These are phyloP conservation scores for Torymus auratus DNA, from an alignment of 2,888 invertebrate genomes.

Conservation along the genomic window DNA sequence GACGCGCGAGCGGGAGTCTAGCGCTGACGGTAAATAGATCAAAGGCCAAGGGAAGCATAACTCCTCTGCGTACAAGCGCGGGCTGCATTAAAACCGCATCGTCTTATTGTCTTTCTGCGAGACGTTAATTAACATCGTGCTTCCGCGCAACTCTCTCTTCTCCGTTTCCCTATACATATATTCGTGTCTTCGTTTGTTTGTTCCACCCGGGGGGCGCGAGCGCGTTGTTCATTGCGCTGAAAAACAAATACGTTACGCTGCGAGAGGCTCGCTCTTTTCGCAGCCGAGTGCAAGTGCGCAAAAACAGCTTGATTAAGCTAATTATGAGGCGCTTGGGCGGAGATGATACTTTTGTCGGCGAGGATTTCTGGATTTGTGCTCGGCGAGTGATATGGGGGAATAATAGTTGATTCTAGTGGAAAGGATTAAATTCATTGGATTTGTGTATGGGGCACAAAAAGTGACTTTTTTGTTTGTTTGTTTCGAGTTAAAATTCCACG, in stretches of 20 bases:
- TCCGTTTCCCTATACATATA: neutral
- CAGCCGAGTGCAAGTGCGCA: neutral
- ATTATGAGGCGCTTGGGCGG: constrained; percentile 1
- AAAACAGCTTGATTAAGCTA: constrained; percentile 18
- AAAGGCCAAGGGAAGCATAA: constrained; percentile 12
- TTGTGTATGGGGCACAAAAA: too few species aligned
- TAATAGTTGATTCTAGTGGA: too few species aligned
- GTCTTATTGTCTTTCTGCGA: constrained; percentile 33
- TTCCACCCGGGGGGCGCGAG: neutral
- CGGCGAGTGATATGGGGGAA: too few species aligned
- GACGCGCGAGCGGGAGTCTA: too few species aligned
- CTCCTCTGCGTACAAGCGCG: neutral
- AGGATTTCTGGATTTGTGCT: too few species aligned
- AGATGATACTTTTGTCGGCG: too few species aligned
- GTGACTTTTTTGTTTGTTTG: too few species aligned
- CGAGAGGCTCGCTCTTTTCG: neutral
- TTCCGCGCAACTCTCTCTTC: neutral
- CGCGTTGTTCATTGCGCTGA: constrained; percentile 33
- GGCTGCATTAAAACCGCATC: constrained; percentile 1
- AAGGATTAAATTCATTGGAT: too few species aligned
- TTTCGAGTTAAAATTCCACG: too few species aligned
- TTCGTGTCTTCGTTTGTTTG: constrained; percentile 7
- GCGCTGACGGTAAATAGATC: neutral
- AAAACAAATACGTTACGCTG: constrained; percentile 40
- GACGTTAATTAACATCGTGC: constrained; percentile 38